phyloP scores from a whole-genome alignment of 2,113 vertebrate genomes.

The Nesoenas mayeri region DNA sequence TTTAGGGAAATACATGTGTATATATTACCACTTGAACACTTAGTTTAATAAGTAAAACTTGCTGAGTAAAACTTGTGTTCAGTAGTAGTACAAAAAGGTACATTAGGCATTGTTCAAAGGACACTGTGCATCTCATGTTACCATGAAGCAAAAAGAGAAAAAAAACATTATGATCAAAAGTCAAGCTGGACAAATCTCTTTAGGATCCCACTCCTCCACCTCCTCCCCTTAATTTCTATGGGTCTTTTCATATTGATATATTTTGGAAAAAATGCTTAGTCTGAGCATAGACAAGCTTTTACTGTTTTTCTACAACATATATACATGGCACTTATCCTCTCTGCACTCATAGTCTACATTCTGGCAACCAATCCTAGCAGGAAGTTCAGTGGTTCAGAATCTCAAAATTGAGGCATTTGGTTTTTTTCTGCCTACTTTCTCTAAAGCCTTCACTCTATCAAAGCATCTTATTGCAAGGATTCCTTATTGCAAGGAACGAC shows the following conservation, averaged over 20 bases:
- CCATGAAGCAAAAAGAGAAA: neutral
- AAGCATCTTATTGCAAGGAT: neutral
- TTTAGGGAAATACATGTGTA: neutral
- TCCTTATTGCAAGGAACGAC: neutral
- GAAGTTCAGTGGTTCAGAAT: neutral
- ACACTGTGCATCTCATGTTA: neutral
- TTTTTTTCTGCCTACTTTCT: neutral
- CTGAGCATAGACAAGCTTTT: neutral
- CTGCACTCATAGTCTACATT: neutral
- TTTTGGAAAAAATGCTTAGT: neutral
- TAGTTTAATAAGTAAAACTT: neutral
- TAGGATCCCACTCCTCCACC: neutral
- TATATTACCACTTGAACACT: neutral
- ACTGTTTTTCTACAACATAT: neutral
- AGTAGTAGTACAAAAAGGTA: neutral
- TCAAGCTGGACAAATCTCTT: neutral
- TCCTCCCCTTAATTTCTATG: neutral
- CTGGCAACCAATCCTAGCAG: neutral
- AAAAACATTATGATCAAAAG: neutral
- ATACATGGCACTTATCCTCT: neutral
- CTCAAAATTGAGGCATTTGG: neutral
- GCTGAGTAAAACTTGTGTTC: neutral
- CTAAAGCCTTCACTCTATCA: neutral
- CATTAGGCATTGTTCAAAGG: neutral
- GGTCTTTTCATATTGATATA: neutral